A percentile compares a stretch with the other conserved stretches of the same genome.
phyloP scores from a whole-genome alignment of 2,797 vertebrate species.

The Enteromius unitaeniatus region DNA sequence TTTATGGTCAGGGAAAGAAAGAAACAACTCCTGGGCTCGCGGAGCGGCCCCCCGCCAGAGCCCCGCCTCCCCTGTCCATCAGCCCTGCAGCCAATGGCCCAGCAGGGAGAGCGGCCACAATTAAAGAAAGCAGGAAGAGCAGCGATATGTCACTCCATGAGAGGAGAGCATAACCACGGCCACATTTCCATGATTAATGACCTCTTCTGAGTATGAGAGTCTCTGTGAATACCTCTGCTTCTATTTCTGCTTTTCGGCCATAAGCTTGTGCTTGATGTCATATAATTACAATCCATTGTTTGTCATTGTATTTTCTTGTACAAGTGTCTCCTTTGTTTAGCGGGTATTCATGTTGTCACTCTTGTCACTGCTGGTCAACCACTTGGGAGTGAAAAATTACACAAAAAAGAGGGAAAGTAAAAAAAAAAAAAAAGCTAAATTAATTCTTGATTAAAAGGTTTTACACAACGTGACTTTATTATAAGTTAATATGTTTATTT shows the following conservation, averaged over 20 bases:
- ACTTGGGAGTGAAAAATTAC: constrained; percentile 37
- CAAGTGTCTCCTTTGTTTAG: constrained; percentile 57
- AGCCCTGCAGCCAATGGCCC: constrained; percentile 72
- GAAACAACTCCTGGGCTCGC: constrained; percentile 65
- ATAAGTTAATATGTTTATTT: constrained; percentile 11
- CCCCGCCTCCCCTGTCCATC: constrained; percentile 57
- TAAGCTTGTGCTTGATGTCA: constrained; percentile 60
- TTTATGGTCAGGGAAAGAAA: constrained; percentile 61
- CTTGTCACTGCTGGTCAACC: constrained; percentile 55
- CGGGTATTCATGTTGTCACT: constrained; percentile 57
- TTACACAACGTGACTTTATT: neutral
- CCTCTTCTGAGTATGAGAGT: constrained; percentile 60
- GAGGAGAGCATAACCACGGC: constrained; percentile 57
- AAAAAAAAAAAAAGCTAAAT: constrained; percentile 13
- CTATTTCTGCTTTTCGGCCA: constrained; percentile 58
- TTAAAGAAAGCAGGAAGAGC: constrained; percentile 62
- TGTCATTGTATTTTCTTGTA: constrained; percentile 58
- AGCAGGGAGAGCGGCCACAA: constrained; percentile 41
- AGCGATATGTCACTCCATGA: constrained; percentile 62
- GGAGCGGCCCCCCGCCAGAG: constrained; percentile 70
- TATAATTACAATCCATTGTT: constrained; percentile 64
- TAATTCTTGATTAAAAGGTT: neutral
- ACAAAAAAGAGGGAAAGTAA: neutral
- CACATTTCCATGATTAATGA: constrained; percentile 66
- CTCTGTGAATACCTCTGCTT: constrained; percentile 56